Base-by-base conservation (phyloP, 2,113 vertebrate species). In the Osmerus mordax region DNA sequence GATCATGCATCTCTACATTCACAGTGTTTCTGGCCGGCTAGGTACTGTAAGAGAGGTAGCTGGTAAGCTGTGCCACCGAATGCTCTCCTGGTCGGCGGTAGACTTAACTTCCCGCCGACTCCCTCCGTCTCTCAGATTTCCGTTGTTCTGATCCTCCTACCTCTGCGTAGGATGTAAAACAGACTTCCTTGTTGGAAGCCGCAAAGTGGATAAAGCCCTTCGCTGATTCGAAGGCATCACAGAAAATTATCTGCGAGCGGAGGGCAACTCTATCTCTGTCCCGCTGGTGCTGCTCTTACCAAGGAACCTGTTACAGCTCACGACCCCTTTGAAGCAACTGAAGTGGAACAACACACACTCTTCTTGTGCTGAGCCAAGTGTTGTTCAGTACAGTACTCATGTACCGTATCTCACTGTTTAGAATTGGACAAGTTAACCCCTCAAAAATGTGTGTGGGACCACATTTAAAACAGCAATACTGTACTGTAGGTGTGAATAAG, bases 171-270 rank as follows among this genome's bases (percentile, higher is more conserved):
- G 84, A 89, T 76, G 72, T 56, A 72, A 78, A 76, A 52, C 82
- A 87, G 82, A 77, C 81, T 78, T 87, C 82, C 86, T 85, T 80
- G 4, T 60, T 11, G 52, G 74, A 52, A 70, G 62, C 67, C 21
- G 41, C 54, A 47, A 71, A 58, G 55, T 73, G 65, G 86, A 87
- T 88, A 79, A 69, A 72, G 72, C 61, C 55, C 53, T 58, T 58
- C 14, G 67, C 74, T 69, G 72, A 75, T 67, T 83, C 71, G 54
- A 72, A 73, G 69, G 66, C 79, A 70, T 74, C 82, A 85, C 81
- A 83, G 79, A 16, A 67, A 65, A 65, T 66, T 68, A 69, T 72
- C 47, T 14, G 61, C 9, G 52, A 58, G 11, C 66, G 28, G 63
- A 67, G 53, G 67, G 65, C 56, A 16, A 2, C 56, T 74, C 32